phyloP scores from a whole-genome alignment of 2,797 vertebrate species.

The Dallia pectoralis region DNA sequence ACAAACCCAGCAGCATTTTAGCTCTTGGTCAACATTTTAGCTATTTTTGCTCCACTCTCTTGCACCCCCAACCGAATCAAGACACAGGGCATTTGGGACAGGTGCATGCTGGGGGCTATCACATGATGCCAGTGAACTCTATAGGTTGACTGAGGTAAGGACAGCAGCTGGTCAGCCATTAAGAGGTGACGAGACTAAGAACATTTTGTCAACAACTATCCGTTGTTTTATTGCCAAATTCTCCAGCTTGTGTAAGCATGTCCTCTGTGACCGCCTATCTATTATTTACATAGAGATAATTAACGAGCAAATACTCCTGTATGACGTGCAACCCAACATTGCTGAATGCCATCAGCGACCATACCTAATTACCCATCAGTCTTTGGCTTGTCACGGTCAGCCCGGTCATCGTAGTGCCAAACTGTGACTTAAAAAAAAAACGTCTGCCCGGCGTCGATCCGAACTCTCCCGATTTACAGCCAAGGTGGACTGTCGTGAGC shows the following conservation, averaged over 20 bases:
- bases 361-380: neutral
- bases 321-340: neutral
- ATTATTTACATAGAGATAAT: neutral
- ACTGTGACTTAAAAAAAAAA: no score
- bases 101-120: no score
- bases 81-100: neutral
- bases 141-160: neutral
- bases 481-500: constrained; percentile 35
- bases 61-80: neutral
- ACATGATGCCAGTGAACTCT: neutral
- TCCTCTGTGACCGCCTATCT: neutral
- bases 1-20: neutral
- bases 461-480: neutral
- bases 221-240: neutral
- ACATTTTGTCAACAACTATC: neutral
- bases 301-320: neutral
- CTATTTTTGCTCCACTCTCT: neutral
- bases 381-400: constrained; percentile 1
- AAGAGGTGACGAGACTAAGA: no score
- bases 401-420: neutral
- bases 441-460: neutral
- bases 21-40: neutral
- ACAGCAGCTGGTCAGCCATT: neutral
- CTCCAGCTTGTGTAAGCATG: neutral
- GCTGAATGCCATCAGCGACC: neutral